Evolutionary conservation across 2,888 invertebrate species (phyloP).

Genomic region (Dyspetes luteomarginatus): DNA sequence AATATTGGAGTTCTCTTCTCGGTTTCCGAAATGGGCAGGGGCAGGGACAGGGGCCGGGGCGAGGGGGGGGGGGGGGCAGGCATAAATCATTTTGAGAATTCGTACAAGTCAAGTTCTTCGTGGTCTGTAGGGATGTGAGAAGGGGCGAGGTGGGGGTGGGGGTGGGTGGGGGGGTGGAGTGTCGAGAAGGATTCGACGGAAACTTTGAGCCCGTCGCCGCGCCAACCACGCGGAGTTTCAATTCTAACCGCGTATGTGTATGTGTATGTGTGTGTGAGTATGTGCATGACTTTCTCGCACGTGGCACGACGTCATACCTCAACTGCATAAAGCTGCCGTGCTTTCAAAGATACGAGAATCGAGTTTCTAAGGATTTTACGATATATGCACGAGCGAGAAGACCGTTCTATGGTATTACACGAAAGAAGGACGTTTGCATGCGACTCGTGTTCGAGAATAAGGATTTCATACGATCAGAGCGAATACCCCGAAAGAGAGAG

Average conservation of each 20-base stretch:
- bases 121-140: background rate
- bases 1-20: constrained; percentile 29
- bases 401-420: constrained; percentile 20
- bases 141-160: no score
- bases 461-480: constrained; percentile 51
- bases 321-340: constrained; percentile 23
- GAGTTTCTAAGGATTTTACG: constrained; percentile 24
- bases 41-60: background rate
- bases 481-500: constrained; percentile 23
- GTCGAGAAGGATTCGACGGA: background rate
- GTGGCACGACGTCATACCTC: constrained; percentile 15
- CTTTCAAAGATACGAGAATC: constrained; percentile 49
- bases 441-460: constrained; percentile 59
- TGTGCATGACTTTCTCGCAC: background rate
- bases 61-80: background rate
- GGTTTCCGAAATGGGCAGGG: constrained; percentile 13
- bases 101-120: constrained; percentile 33
- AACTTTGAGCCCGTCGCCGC: background rate
- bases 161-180: no score
- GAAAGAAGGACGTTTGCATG: constrained; percentile 57
- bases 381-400: constrained; percentile 9
- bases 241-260: background rate
- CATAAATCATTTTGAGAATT: constrained; percentile 50
- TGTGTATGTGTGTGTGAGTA: background rate
- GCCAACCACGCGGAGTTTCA: background rate